Conservation (phyloP, 1,140 invertebrate species). For the Stegodyphus dumicola region DNA sequence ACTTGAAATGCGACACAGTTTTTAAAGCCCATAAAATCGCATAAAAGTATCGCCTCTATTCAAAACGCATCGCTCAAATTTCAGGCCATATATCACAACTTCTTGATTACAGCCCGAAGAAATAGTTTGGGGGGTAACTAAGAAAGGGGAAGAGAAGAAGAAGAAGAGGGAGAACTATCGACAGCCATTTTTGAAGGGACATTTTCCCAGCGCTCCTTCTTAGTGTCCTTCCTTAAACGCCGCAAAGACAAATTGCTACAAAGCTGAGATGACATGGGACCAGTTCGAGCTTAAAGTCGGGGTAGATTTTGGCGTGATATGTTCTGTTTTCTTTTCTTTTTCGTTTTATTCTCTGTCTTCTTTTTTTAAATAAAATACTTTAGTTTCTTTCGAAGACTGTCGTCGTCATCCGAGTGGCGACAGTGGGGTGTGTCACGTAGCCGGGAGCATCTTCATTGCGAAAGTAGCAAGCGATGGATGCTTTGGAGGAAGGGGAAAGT, state of each 20-base stretch:
- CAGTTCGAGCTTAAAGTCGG: not conserved
- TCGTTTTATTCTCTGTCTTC: too few relatives aligned
- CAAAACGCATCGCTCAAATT: too few relatives aligned
- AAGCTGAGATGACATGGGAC: slow-evolving; percentile 16
- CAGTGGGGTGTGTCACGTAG: not conserved
- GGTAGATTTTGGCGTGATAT: not conserved
- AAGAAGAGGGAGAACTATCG: not conserved
- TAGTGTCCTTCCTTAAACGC: slow-evolving; percentile 8
- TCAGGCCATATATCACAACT: too few relatives aligned
- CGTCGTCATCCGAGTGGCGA: slow-evolving; percentile 11
- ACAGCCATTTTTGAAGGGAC: slow-evolving; percentile 4
- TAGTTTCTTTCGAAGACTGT: too few relatives aligned
- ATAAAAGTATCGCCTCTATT: too few relatives aligned
- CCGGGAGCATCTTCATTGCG: slow-evolving; percentile 3
- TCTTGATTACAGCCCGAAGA: too few relatives aligned
- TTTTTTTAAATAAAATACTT: too few relatives aligned
- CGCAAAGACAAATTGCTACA: slow-evolving; percentile 25
- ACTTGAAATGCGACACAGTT: too few relatives aligned
- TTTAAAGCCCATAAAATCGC: too few relatives aligned
- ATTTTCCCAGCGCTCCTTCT: not conserved
- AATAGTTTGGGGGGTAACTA: not conserved
- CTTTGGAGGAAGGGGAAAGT: not conserved
- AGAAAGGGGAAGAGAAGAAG: not conserved
- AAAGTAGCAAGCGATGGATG: not conserved
- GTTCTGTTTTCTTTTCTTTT: not conserved